Evolutionary conservation across 1,140 invertebrate species (phyloP).

Genomic region (Neodiprion virginianus): DNA sequence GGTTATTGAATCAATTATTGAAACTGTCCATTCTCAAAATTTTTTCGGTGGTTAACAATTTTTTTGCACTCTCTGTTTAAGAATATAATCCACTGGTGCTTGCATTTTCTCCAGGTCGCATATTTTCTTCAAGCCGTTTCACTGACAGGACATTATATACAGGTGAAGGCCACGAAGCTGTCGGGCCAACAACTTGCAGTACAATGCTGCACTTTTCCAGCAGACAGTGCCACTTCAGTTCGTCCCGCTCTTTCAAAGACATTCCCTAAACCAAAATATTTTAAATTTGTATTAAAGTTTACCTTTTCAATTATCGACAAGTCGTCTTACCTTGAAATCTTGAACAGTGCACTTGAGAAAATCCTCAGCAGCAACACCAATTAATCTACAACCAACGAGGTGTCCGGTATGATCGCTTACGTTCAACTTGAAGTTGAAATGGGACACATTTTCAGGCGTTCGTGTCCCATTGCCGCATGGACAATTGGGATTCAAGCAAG

Average conservation of each 20-base stretch:
- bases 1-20: background rate
- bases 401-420: conserved; percentile 59
- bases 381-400: conserved; percentile 54
- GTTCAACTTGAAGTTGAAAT: conserved; percentile 53
- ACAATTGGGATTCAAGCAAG: conserved; percentile 59
- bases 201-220: conserved; percentile 44
- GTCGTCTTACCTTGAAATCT: conserved; percentile 44
- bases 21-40: background rate
- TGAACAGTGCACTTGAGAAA: conserved; percentile 42
- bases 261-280: conserved; percentile 39
- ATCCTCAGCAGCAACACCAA: conserved; percentile 48
- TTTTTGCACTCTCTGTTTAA: background rate
- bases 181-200: conserved; percentile 52
- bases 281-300: conserved; percentile 17
- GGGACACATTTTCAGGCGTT: conserved; percentile 41
- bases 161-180: background rate
- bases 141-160: background rate
- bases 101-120: background rate
- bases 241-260: conserved; percentile 36
- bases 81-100: background rate
- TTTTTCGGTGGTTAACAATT: too few species aligned
- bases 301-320: background rate
- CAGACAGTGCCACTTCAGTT: conserved; percentile 48
- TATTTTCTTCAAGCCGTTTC: background rate
- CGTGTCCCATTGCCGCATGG: conserved; percentile 54